phyloP scores from a whole-genome alignment of 2,113 vertebrate species.

The Morone saxatilis region DNA sequence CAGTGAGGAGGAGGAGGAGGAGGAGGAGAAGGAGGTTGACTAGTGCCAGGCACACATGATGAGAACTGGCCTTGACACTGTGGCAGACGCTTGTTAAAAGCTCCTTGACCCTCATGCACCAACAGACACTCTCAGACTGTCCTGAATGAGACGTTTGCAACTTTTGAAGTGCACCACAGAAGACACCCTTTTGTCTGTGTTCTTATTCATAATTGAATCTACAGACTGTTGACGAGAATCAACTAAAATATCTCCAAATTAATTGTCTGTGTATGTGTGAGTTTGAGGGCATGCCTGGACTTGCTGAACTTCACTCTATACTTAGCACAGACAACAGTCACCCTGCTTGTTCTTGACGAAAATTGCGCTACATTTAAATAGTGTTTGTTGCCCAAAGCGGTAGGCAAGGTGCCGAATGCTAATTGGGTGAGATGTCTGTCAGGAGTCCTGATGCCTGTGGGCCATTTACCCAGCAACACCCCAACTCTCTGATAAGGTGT shows the following conservation, averaged over 20 bases:
- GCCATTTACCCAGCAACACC: constrained; percentile 56
- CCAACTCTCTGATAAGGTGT: constrained; percentile 41
- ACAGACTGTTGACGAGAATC: background rate
- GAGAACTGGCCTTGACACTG: constrained; percentile 24
- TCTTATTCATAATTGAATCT: background rate
- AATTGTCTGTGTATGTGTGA: background rate
- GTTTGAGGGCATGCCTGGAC: constrained; percentile 13
- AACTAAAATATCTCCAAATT: background rate
- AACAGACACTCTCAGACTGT: background rate
- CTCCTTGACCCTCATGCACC: background rate
- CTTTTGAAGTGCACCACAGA: background rate
- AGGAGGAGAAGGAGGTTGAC: too few relatives aligned
- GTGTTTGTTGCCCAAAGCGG: constrained; percentile 55
- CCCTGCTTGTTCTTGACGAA: constrained; percentile 34
- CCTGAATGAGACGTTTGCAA: background rate
- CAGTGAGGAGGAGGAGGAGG: background rate
- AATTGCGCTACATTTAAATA: constrained; percentile 48
- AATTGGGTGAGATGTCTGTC: constrained; percentile 75
- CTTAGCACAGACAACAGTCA: constrained; percentile 20
- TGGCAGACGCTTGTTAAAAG: background rate
- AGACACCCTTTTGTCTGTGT: background rate
- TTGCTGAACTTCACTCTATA: constrained; percentile 26
- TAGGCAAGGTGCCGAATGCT: constrained; percentile 60
- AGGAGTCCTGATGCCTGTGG: constrained; percentile 53
- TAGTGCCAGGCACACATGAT: background rate